Evolutionary conservation across 1,140 invertebrate species (phyloP).

Genomic region (Conus ventricosus): DNA sequence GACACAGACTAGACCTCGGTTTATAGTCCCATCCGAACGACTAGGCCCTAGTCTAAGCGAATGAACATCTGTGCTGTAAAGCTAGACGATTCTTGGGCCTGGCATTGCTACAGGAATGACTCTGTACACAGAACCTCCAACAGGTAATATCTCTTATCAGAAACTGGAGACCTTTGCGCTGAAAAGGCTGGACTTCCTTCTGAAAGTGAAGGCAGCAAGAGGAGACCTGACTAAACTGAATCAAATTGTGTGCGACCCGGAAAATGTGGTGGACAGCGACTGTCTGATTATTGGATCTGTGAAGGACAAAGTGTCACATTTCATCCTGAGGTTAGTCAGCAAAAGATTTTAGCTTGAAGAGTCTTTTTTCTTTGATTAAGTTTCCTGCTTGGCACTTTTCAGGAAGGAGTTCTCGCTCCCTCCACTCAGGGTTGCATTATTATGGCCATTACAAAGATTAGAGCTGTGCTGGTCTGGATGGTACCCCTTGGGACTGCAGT

Average conservation of each 20-base stretch:
- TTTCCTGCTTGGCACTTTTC: too few relatives aligned
- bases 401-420: too few relatives aligned
- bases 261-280: constrained; percentile 41
- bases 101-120: constrained; percentile 31
- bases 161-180: constrained; percentile 48
- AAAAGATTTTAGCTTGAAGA: not conserved
- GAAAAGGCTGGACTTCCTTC: constrained; percentile 48
- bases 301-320: constrained; percentile 59
- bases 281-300: constrained; percentile 54
- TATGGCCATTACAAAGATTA: too few relatives aligned
- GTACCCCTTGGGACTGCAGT: too few relatives aligned
- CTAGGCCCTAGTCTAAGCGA: not conserved
- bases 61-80: too few relatives aligned
- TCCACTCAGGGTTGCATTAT: too few relatives aligned
- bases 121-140: constrained; percentile 54
- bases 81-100: too few relatives aligned
- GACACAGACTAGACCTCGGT: too few relatives aligned
- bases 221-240: constrained; percentile 40
- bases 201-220: constrained; percentile 39
- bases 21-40: too few relatives aligned
- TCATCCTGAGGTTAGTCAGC: constrained; percentile 51
- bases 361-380: too few relatives aligned
- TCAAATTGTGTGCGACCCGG: constrained; percentile 45
- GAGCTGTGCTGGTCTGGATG: too few relatives aligned
- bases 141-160: constrained; percentile 51